These are phyloP conservation scores for Montipora capitata DNA, from an alignment of 92 coral and sea anemone species.

Conservation along the genomic window DNA sequence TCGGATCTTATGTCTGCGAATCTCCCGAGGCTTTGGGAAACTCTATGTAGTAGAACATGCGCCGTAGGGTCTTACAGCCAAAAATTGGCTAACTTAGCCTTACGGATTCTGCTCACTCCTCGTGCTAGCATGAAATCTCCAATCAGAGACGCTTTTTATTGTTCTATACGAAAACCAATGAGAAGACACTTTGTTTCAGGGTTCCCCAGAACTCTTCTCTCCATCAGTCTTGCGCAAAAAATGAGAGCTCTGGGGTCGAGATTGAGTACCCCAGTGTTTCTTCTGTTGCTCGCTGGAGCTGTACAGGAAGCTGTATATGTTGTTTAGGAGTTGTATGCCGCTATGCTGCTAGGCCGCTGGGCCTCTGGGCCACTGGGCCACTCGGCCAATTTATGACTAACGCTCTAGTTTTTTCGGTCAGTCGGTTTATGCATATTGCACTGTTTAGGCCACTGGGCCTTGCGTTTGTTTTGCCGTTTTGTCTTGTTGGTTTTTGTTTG, in stretches of 20 bases:
- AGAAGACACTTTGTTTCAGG: too few relatives aligned
- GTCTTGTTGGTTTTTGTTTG: background rate
- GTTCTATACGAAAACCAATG: too few relatives aligned
- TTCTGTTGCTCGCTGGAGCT: background rate
- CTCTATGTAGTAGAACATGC: too few relatives aligned
- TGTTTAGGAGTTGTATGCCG: background rate
- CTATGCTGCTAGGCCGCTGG: conserved; percentile 1
- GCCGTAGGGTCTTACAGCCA: too few relatives aligned
- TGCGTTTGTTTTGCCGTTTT: background rate
- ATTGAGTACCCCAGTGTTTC: too few relatives aligned
- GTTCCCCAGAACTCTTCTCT: too few relatives aligned
- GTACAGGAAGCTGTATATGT: background rate
- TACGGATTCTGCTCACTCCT: too few relatives aligned
- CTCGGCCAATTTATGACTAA: background rate
- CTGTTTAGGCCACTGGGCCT: background rate
- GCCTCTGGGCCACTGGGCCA: background rate
- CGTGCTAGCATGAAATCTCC: too few relatives aligned
- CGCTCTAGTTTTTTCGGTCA: background rate
- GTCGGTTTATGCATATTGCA: background rate
- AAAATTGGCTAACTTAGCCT: too few relatives aligned
- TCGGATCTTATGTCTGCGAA: too few relatives aligned
- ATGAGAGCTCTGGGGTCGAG: background rate
- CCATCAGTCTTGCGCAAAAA: background rate
- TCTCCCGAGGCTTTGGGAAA: too few relatives aligned
- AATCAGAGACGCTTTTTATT: too few relatives aligned